phyloP scores from a whole-genome alignment of 2,888 invertebrate genomes.

The Tupiocoris notatus region DNA sequence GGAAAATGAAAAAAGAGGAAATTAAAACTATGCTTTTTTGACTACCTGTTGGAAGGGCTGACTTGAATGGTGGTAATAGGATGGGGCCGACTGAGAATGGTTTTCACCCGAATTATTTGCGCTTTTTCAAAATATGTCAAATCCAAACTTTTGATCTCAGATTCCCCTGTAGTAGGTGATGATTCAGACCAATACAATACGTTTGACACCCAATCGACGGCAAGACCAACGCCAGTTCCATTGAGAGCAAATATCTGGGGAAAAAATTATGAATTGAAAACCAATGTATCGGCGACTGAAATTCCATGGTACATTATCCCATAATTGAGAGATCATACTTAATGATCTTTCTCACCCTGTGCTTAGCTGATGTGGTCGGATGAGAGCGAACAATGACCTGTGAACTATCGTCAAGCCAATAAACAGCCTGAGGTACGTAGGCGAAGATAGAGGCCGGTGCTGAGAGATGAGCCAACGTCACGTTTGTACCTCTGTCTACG shows the following conservation, averaged over 20 bases:
- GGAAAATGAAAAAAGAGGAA: slow-evolving; percentile 3
- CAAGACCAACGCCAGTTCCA: slow-evolving; percentile 65
- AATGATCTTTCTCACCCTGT: slow-evolving; percentile 1
- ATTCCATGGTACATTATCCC: too few relatives aligned
- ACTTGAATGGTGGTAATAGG: slow-evolving; percentile 46
- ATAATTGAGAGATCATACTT: neutral
- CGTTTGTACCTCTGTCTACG: slow-evolving; percentile 67
- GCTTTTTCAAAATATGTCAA: slow-evolving; percentile 56
- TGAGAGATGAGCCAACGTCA: slow-evolving; percentile 55
- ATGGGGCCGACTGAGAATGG: slow-evolving; percentile 45
- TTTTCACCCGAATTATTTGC: slow-evolving; percentile 36
- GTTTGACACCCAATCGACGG: slow-evolving; percentile 85
- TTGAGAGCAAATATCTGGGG: slow-evolving; percentile 54
- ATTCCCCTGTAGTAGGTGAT: slow-evolving; percentile 48
- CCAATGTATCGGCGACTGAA: too few relatives aligned
- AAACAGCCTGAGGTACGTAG: slow-evolving; percentile 62
- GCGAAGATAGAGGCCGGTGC: slow-evolving; percentile 63
- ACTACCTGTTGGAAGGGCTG: slow-evolving; percentile 38
- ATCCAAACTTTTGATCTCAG: slow-evolving; percentile 63
- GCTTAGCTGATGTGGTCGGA: slow-evolving; percentile 7
- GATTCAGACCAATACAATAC: slow-evolving; percentile 77
- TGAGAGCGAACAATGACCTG: slow-evolving; percentile 24
- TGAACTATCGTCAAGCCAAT: slow-evolving; percentile 65
- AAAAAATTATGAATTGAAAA: neutral
- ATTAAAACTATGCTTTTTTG: slow-evolving; percentile 23